Conservation (phyloP, 2,888 invertebrate genomes). For the Siphlonurus alternatus region DNA sequence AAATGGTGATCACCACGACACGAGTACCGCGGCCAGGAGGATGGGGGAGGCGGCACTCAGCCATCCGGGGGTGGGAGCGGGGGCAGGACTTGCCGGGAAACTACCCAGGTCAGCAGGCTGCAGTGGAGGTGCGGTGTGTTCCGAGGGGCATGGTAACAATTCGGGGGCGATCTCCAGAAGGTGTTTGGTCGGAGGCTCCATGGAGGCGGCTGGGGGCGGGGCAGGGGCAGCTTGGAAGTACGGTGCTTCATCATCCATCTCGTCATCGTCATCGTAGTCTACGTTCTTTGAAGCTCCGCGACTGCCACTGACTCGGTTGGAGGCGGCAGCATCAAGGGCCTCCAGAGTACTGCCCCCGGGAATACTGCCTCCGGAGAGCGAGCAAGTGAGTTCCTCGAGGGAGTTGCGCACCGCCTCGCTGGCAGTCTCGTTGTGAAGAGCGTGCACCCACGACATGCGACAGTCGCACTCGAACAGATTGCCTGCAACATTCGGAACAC, state of each 20-base stretch:
- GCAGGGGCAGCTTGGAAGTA: neutral
- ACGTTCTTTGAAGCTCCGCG: neutral
- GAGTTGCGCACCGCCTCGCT: slow-evolving; percentile 48
- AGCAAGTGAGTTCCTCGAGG: slow-evolving; percentile 53
- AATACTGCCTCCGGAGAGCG: slow-evolving; percentile 31
- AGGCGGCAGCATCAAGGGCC: neutral
- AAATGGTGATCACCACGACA: neutral
- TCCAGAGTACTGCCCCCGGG: neutral
- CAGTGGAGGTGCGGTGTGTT: neutral
- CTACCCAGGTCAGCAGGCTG: neutral
- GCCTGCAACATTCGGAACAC: slow-evolving; percentile 44
- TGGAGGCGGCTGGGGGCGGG: neutral
- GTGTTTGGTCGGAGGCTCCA: neutral
- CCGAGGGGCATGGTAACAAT: neutral
- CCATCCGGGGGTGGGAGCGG: neutral
- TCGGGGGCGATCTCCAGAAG: neutral
- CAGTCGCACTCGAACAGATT: slow-evolving; percentile 74
- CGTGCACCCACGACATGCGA: slow-evolving; percentile 63
- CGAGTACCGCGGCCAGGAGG: neutral
- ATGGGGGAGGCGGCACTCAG: neutral
- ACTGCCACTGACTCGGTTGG: neutral
- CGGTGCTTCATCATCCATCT: neutral
- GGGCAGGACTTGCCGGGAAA: neutral
- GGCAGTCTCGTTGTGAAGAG: slow-evolving; percentile 53
- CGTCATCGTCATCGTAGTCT: neutral